Evolutionary conservation across 2,113 vertebrate species (phyloP), one percentile per base, ranked within the genome.

Genomic region (Pituophis catenifer): DNA sequence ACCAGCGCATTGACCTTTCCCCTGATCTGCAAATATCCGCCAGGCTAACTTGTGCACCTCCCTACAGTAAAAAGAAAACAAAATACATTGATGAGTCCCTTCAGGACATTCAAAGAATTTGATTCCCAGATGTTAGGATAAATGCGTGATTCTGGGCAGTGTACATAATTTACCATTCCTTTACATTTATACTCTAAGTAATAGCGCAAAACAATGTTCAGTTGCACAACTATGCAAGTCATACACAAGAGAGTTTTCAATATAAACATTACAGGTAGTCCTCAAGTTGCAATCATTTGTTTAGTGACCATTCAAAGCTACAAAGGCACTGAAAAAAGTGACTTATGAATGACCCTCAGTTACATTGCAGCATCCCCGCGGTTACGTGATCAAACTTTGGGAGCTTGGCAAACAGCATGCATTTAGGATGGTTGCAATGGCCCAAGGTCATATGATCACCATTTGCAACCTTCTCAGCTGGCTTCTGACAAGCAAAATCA

Each of bases 31-130:
- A 97, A 90, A 98, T 97, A 86, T 99, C 99, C 50, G 99, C 99
- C 96, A 99, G 97, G 95, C 99, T 99, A 97, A 99, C 99, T 97
- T 99, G 99, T 93, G 99, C 98, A 3, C 99, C 99, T 24, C 98
- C 99, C 99, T 99, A 93, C 93, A 8, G 89, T 94, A 33, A 93
- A 8, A 44, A 92, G 91, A 91, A 81, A 90, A 88, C 86, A 81
- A 89, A 89, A 88, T 92, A 88, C 33, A 48, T 19, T 92, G 48
- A n/a, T 93, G 38, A 9, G 17, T 13, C 90, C n/a, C 29, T 70
- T 4, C 62, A 57, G 8, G 52, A 53, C 88, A 94, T 95, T 12
- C 33, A 94, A 89, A 92, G 54, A 81, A 29, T 19, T 55, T 24
- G 23, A 0, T 38, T 2, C 54, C 89, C 57, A 92, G 29, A 92